Conservation (phyloP, 2,113 vertebrate species). For the Sinocyclocheilus anophthalmus region DNA sequence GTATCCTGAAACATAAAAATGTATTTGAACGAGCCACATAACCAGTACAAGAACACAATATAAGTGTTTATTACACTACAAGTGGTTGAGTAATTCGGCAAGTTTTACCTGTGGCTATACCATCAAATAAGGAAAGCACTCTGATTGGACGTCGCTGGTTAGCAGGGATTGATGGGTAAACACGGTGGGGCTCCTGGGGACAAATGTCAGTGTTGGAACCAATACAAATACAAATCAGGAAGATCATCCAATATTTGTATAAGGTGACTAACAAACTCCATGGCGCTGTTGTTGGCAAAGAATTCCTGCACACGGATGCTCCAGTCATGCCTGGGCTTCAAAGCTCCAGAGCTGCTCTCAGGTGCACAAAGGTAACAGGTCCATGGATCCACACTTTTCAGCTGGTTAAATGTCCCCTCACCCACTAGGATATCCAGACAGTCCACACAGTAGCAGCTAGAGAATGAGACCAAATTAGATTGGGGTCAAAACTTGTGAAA, state of each 20-base stretch:
- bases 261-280: constrained; percentile 80
- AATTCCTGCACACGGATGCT: constrained; percentile 85
- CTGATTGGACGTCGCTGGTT: constrained; percentile 80
- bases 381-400: constrained; percentile 87
- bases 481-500: background rate
- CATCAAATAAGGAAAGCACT: constrained; percentile 92
- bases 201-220: background rate
- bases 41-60: background rate
- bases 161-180: constrained; percentile 86
- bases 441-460: constrained; percentile 88
- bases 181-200: constrained; percentile 84
- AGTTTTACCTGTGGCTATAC: constrained; percentile 85
- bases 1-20: constrained; percentile 75
- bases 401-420: constrained; percentile 70
- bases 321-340: constrained; percentile 87
- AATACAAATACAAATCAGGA: background rate
- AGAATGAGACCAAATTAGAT: background rate
- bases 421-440: constrained; percentile 88
- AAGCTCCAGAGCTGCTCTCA: constrained; percentile 69
- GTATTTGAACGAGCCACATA: background rate
- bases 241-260: background rate
- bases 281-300: constrained; percentile 84
- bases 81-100: background rate
- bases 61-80: background rate
- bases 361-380: constrained; percentile 91